Evolutionary conservation across 2,113 vertebrate genomes (phyloP).

Genomic region (Aldabrachelys gigantea): DNA sequence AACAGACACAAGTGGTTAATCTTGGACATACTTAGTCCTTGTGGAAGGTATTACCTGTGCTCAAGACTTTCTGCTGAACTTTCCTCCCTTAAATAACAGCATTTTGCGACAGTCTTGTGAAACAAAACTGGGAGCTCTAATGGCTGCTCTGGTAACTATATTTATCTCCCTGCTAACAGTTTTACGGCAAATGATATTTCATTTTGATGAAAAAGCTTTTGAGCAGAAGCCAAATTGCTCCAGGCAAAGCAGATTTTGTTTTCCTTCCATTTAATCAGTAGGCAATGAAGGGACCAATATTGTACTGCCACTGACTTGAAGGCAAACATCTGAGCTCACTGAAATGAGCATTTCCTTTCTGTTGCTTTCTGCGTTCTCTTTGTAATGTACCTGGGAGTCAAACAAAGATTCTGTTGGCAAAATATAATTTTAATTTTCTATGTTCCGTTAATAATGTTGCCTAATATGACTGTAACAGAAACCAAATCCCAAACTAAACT

Average conservation of each 20-base stretch:
- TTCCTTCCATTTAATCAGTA: slow-evolving; percentile 75
- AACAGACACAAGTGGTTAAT: neutral
- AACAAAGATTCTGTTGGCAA: neutral
- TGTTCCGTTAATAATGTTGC: neutral
- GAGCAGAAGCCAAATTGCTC: slow-evolving; percentile 71
- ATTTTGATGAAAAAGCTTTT: slow-evolving; percentile 73
- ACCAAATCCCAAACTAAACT: neutral
- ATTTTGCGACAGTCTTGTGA: neutral
- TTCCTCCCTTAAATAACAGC: neutral
- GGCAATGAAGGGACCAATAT: slow-evolving; percentile 68
- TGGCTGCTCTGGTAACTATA: slow-evolving; percentile 37
- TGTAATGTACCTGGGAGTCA: neutral
- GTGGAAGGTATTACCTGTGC: neutral
- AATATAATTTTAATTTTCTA: neutral
- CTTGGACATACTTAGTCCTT: neutral
- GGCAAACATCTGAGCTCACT: slow-evolving; percentile 46
- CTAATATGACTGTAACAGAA: neutral
- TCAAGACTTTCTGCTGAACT: neutral
- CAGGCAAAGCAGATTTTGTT: slow-evolving; percentile 77
- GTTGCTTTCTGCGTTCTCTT: neutral
- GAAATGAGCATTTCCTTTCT: slow-evolving; percentile 26
- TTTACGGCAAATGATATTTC: slow-evolving; percentile 69
- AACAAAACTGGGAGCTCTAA: neutral
- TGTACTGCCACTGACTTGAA: slow-evolving; percentile 62
- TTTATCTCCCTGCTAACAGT: slow-evolving; percentile 58